These are phyloP conservation scores for Minunthozetes semirufus DNA, from an alignment of 2,888 invertebrate species.

Conservation along the genomic window DNA sequence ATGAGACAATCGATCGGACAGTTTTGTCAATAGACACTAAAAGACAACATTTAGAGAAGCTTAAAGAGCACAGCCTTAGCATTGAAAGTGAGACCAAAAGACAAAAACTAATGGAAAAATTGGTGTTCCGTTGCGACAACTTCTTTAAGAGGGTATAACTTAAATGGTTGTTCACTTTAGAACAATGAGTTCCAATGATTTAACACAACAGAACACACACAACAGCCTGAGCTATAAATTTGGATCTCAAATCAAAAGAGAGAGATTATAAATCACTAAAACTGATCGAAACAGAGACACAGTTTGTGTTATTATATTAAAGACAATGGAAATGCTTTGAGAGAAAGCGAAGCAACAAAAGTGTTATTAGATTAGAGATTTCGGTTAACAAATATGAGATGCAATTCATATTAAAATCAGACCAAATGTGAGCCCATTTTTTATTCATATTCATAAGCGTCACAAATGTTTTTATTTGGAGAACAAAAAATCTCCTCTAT, in stretches of 20 bases:
- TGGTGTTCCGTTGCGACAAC: conserved; percentile 10
- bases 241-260: background rate
- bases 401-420: background rate
- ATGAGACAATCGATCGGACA: conserved; percentile 17
- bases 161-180: conserved; percentile 18
- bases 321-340: background rate
- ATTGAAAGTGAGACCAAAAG: background rate
- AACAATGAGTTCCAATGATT: background rate
- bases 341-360: background rate
- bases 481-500: background rate
- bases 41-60: background rate
- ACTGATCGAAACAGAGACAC: background rate
- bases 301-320: background rate
- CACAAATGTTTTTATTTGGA: conserved; percentile 3
- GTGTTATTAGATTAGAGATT: conserved; percentile 16
- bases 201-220: background rate
- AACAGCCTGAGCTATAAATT: background rate
- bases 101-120: conserved; percentile 4
- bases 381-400: conserved; percentile 1
- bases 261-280: conserved; percentile 12
- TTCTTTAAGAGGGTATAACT: conserved; percentile 27
- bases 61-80: background rate
- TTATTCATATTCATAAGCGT: conserved; percentile 14
- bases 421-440: too few relatives aligned
- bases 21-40: conserved; percentile 22